Evolutionary conservation across 1,140 invertebrate genomes (phyloP).

Genomic region (Pogonomyrmex barbatus): DNA sequence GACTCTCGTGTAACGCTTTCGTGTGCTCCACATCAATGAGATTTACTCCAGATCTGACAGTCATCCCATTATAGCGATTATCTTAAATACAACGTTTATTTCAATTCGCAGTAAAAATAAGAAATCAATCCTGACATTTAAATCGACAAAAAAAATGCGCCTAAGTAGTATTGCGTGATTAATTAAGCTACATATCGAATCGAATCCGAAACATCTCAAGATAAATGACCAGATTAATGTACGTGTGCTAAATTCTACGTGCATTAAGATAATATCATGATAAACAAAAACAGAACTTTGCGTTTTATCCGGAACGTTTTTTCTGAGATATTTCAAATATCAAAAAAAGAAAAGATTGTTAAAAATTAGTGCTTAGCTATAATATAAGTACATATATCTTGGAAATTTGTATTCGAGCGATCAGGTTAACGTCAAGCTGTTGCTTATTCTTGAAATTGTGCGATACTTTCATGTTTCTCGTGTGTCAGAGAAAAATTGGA

Average conservation of each 20-base stretch:
- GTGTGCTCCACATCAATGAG: neutral
- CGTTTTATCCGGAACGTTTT: neutral
- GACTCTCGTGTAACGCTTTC: neutral
- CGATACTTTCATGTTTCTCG: too few relatives aligned
- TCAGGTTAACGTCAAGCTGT: neutral
- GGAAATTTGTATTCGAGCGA: neutral
- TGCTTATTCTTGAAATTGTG: neutral
- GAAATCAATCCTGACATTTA: neutral
- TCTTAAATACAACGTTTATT: neutral
- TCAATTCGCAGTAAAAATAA: neutral
- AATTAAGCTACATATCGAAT: neutral
- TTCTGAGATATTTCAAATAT: neutral
- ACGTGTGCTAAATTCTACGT: neutral
- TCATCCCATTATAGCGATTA: neutral
- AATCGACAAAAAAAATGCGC: neutral
- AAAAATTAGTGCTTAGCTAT: neutral
- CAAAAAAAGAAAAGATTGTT: neutral
- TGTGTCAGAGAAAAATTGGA: neutral
- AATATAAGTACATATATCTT: neutral
- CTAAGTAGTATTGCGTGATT: neutral
- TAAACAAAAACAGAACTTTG: neutral
- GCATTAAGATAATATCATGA: neutral
- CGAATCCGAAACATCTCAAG: neutral
- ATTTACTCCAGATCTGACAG: neutral
- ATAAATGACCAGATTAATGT: neutral